Percentiles rank a stretch among this genome's conserved stretches.
Evolutionary conservation across 2,888 invertebrate species (phyloP).

Genomic region (Helleia helle): DNA sequence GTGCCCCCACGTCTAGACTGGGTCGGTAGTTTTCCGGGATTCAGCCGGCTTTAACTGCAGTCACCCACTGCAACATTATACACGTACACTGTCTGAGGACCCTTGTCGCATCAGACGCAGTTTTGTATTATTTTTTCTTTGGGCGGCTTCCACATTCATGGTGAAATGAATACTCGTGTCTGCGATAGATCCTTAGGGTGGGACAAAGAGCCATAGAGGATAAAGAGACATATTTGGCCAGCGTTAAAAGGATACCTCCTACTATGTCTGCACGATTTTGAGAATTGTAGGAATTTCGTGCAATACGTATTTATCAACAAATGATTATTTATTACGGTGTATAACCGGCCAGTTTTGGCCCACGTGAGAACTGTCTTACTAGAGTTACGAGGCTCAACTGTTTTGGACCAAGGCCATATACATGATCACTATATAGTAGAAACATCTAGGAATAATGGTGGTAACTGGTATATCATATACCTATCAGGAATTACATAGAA

Average conservation of each 20-base stretch:
- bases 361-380: no score
- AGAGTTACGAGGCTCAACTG: no score
- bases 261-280: constrained; percentile 4
- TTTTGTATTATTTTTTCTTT: constrained; percentile 51
- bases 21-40: constrained; percentile 75
- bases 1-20: constrained; percentile 74
- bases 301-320: no score
- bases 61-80: constrained; percentile 63
- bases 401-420: no score
- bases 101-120: constrained; percentile 56
- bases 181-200: constrained; percentile 37
- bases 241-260: constrained; percentile 16
- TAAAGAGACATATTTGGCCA: constrained; percentile 21
- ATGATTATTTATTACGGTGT: no score
- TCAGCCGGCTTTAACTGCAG: constrained; percentile 69
- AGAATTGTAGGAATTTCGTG: no score
- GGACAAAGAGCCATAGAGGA: constrained; percentile 29
- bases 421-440: no score
- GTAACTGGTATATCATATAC: no score
- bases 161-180: constrained; percentile 41
- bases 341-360: no score
- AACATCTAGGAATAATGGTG: no score
- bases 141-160: constrained; percentile 32
- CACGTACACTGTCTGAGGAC: constrained; percentile 52
- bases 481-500: no score